Percentiles rank a stretch among this genome's conserved stretches.
These are phyloP conservation scores for Luidia sarsii DNA, from an alignment of 53 echinoderm and acorn worm species.

Conservation along the genomic window DNA sequence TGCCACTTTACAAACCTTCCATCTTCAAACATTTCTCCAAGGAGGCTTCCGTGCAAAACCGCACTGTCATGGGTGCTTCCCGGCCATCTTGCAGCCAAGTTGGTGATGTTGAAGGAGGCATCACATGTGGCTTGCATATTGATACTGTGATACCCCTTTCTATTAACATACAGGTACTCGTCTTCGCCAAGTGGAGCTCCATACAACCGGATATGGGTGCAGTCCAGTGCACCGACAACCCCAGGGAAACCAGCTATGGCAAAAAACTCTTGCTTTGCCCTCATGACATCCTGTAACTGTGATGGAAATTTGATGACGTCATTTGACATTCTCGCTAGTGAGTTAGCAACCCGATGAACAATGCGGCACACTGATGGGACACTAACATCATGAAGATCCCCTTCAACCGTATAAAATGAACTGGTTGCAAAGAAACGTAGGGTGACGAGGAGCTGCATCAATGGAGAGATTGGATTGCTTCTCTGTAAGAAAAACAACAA, in stretches of 20 bases:
- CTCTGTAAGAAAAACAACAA: background rate
- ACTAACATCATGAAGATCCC: conserved; percentile 10
- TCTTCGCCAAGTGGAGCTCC: conserved; percentile 45
- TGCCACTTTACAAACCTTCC: conserved; percentile 21
- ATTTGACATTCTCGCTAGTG: conserved; percentile 23
- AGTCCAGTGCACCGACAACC: conserved; percentile 49
- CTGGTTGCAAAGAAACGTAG: conserved; percentile 18
- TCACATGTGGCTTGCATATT: conserved; percentile 43
- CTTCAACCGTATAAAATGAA: conserved; percentile 19
- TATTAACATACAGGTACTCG: conserved; percentile 28
- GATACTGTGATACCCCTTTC: conserved; percentile 52
- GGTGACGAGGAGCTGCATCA: conserved; percentile 18
- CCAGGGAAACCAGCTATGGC: conserved; percentile 40
- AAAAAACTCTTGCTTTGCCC: conserved; percentile 36
- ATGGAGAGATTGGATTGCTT: conserved; percentile 25
- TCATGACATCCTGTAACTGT: conserved; percentile 4
- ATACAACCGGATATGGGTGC: conserved; percentile 35
- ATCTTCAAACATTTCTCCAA: conserved; percentile 5
- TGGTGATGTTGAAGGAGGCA: conserved; percentile 46
- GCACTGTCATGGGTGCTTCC: conserved; percentile 57
- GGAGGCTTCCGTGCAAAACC: conserved; percentile 17
- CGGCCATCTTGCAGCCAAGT: conserved; percentile 45
- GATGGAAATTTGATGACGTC: conserved; percentile 1
- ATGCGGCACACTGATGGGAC: conserved; percentile 31
- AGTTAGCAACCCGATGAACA: conserved; percentile 14